Percentiles rank a stretch among this genome's conserved stretches.
Evolutionary conservation across 2,113 vertebrate genomes (phyloP).

Genomic region (Chloebia gouldiae): DNA sequence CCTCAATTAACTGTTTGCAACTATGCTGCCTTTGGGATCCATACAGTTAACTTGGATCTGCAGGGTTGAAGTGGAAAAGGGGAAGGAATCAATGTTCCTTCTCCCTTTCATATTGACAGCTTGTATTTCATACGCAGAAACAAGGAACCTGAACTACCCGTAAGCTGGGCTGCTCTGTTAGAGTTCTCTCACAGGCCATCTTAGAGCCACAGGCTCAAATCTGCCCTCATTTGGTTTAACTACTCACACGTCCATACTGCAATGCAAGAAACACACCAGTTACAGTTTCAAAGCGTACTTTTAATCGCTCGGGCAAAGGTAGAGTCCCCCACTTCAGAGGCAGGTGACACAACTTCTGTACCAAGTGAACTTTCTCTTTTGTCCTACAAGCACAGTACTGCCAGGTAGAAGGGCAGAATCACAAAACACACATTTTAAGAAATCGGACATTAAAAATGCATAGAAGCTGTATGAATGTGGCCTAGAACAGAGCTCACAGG

Average conservation of each 20-base stretch:
- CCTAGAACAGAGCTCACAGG: neutral
- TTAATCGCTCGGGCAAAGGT: neutral
- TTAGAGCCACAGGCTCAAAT: slow-evolving; percentile 26
- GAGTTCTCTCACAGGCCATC: slow-evolving; percentile 49
- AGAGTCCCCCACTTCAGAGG: neutral
- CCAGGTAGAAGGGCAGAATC: neutral
- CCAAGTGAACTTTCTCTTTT: neutral
- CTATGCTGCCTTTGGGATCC: slow-evolving; percentile 37
- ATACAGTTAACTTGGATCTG: slow-evolving; percentile 68
- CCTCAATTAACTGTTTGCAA: slow-evolving; percentile 64
- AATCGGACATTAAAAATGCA: neutral
- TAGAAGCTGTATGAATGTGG: neutral
- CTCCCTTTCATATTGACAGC: slow-evolving; percentile 69
- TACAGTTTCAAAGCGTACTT: neutral
- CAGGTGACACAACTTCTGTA: neutral
- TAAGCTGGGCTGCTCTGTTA: slow-evolving; percentile 28
- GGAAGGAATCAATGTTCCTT: slow-evolving; percentile 71
- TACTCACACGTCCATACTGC: neutral
- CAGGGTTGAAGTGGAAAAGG: slow-evolving; percentile 1
- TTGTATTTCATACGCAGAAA: slow-evolving; percentile 70
- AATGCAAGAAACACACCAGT: neutral
- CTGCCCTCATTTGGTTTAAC: neutral
- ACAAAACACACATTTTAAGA: neutral
- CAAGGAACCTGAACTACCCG: slow-evolving; percentile 45
- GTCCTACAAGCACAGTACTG: neutral